Percentiles rank a stretch among this genome's conserved stretches.
These are phyloP conservation scores for Nematolebias whitei DNA, from an alignment of 2,113 vertebrate genomes.

Conservation along the genomic window DNA sequence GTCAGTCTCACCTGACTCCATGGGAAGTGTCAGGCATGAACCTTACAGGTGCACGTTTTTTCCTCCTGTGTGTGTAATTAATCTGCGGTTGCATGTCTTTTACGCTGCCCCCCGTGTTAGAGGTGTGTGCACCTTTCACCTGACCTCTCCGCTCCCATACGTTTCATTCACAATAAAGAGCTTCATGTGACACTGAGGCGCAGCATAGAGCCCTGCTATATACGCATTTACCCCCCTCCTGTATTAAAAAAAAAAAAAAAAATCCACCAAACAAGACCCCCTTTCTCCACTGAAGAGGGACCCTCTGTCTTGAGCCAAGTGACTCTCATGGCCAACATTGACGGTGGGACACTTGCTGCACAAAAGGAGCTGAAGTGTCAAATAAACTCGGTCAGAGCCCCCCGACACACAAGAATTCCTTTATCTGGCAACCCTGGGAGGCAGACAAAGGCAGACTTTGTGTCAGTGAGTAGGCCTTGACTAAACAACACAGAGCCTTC, in stretches of 20 bases:
- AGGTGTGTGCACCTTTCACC: slow-evolving; percentile 7
- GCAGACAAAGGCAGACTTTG: slow-evolving; percentile 90
- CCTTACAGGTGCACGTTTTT: slow-evolving; percentile 17
- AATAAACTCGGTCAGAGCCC: slow-evolving; percentile 89
- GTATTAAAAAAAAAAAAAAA: slow-evolving; percentile 82
- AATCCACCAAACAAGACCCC: slow-evolving; percentile 90
- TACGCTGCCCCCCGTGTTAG: slow-evolving; percentile 2
- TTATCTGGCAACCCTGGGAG: slow-evolving; percentile 86
- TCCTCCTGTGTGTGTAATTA: no score
- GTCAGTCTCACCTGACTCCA: slow-evolving; percentile 20
- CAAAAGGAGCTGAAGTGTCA: slow-evolving; percentile 93
- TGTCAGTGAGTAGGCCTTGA: slow-evolving; percentile 84
- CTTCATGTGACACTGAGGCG: slow-evolving; percentile 81
- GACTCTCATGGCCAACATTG: slow-evolving; percentile 93
- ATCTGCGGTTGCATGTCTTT: neutral
- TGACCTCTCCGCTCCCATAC: neutral
- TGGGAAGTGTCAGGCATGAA: neutral
- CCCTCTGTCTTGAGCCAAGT: slow-evolving; percentile 93
- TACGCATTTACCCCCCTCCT: slow-evolving; percentile 73
- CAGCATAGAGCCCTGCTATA: slow-evolving; percentile 92
- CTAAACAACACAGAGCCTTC: slow-evolving; percentile 77
- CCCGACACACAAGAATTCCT: slow-evolving; percentile 89
- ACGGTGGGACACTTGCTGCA: slow-evolving; percentile 89
- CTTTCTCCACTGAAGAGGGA: slow-evolving; percentile 97
- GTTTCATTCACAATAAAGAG: slow-evolving; percentile 81